phyloP scores from a whole-genome alignment of 2,113 vertebrate species.

The Lasiurus cinereus region DNA sequence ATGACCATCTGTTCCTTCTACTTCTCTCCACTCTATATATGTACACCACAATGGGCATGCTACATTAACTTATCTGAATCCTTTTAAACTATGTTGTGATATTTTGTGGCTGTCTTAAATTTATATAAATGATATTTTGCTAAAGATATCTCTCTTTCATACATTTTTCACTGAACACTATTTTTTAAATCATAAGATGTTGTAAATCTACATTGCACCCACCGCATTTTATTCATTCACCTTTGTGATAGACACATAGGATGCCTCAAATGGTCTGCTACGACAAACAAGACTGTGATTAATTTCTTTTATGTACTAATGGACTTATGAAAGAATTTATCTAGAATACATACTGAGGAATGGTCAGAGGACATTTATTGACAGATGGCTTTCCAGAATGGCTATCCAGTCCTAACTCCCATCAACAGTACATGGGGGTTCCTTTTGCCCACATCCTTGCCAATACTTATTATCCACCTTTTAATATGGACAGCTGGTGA shows the following conservation, averaged over 20 bases:
- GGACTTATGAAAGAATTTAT: background rate
- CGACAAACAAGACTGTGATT: background rate
- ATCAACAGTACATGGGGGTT: background rate
- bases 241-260: background rate
- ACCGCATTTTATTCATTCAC: background rate
- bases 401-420: background rate
- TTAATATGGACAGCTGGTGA: background rate
- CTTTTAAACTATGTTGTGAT: background rate
- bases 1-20: background rate
- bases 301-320: background rate
- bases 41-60: background rate
- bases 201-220: background rate
- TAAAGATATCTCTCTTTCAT: background rate
- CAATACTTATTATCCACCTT: slow-evolving; percentile 23
- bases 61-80: background rate
- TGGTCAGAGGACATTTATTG: background rate
- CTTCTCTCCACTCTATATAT: background rate
- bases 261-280: background rate
- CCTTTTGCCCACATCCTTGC: background rate
- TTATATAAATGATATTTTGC: background rate
- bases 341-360: background rate
- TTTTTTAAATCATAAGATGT: slow-evolving; percentile 31
- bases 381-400: background rate
- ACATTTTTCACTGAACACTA: slow-evolving; percentile 1
- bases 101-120: slow-evolving; percentile 1